Evolutionary conservation across 2,113 vertebrate genomes (phyloP).

Genomic region (human (Homo sapiens)): GRCh38 chr4:188881501-188882000

Average conservation of each 20-base stretch:
- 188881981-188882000: background rate
- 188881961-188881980: background rate
- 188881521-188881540: no score
- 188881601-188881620: background rate
- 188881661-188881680: background rate
- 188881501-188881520: background rate
- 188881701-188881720: background rate
- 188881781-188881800: background rate
- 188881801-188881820: background rate
- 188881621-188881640: background rate
- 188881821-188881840: background rate
- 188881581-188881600: background rate
- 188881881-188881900: background rate
- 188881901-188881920: background rate
- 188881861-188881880: background rate
- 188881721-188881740: background rate
- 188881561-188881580: background rate
- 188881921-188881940: background rate
- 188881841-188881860: background rate
- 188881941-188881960: background rate
- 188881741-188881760: background rate
- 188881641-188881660: background rate
- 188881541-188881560: background rate
- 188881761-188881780: background rate
- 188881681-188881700: background rate